Percentiles rank a stretch among this genome's conserved stretches.
phyloP scores from a whole-genome alignment of 2,888 invertebrate genomes.

The Melanostoma mellinum region DNA sequence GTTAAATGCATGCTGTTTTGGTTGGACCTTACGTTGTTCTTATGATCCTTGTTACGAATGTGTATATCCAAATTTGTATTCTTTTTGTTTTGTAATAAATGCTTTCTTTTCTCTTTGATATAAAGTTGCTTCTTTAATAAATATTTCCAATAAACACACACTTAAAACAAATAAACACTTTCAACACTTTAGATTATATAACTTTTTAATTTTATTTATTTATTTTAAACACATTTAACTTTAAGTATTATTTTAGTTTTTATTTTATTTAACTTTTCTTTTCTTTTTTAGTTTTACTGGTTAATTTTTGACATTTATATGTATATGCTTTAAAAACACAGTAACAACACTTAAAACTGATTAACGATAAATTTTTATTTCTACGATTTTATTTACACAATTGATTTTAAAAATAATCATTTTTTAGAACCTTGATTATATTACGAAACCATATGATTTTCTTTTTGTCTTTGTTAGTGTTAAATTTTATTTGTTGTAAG shows the following conservation, averaged over 20 bases:
- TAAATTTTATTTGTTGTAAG: constrained; percentile 20
- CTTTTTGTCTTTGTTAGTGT: constrained; percentile 30
- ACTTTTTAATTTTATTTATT: constrained; percentile 9
- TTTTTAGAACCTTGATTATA: constrained; percentile 65
- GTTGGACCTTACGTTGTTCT: constrained; percentile 65
- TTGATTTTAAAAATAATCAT: constrained; percentile 38
- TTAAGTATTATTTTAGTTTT: not conserved
- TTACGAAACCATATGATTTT: constrained; percentile 67
- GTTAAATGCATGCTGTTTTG: constrained; percentile 51
- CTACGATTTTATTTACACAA: constrained; percentile 28
- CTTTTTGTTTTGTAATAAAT: constrained; percentile 1
- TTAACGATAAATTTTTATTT: constrained; percentile 57
- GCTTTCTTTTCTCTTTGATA: constrained; percentile 11
- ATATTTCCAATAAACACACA: constrained; percentile 27
- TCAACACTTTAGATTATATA: constrained; percentile 43
- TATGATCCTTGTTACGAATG: constrained; percentile 41
- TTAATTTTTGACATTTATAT: constrained; percentile 8
- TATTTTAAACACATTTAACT: constrained; percentile 3
- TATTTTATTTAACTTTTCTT: constrained; percentile 5
- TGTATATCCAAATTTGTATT: constrained; percentile 51
- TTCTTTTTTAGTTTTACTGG: constrained; percentile 14
- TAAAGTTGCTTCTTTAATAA: constrained; percentile 15
- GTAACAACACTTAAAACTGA: constrained; percentile 73
- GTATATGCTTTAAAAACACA: constrained; percentile 46
- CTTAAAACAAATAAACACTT: constrained; percentile 33